Evolutionary conservation across 2,797 vertebrate species (phyloP), one percentile per base, ranked within the genome.

Genomic region (Limosa lapponica): DNA sequence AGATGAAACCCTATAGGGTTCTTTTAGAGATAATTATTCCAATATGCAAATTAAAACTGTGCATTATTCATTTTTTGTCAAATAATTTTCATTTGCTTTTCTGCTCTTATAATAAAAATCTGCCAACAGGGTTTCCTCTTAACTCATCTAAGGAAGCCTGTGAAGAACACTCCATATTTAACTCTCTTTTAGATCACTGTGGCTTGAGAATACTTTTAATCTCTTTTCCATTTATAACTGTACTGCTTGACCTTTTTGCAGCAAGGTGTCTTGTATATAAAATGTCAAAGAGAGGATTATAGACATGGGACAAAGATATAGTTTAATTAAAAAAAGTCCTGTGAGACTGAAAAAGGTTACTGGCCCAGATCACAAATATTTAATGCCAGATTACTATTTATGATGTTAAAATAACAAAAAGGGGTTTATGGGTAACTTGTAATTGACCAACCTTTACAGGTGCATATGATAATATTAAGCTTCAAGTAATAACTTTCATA

Each of bases 151-250:
- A 96, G 94, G 94, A 97, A 97, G 93, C 89, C 96, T 97, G 94
- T 97, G 96, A 97, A 98, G 96, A 97, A 96, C 95, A 95, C 92
- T 97, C 97, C 96, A 96, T 98, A 97, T 98, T 98, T 98, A 98
- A 97, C 98, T 98, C 92, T 62, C 97, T 98, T 96, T 97, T 98
- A 98, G 98, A 98, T 98, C 97, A 95, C 96, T 94, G 97, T 98
- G 98, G 98, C 97, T 98, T 97, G 97, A 98, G 98, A 98, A 98
- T 98, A 98, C 98, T 98, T 98, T 98, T 98, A 98, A 98, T 98
- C 98, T 98, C 97, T 97, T 98, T 98, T 98, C 98, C 98, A 98
- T 98, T 98, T 98, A 98, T 98, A 98, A 98, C 98, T 98, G 97
- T 98, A 98, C 97, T 98, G 98, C 97, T 97, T 98, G 98, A 98